phyloP scores from a whole-genome alignment of 2,797 vertebrate species.

The Hemibagrus guttatus region DNA sequence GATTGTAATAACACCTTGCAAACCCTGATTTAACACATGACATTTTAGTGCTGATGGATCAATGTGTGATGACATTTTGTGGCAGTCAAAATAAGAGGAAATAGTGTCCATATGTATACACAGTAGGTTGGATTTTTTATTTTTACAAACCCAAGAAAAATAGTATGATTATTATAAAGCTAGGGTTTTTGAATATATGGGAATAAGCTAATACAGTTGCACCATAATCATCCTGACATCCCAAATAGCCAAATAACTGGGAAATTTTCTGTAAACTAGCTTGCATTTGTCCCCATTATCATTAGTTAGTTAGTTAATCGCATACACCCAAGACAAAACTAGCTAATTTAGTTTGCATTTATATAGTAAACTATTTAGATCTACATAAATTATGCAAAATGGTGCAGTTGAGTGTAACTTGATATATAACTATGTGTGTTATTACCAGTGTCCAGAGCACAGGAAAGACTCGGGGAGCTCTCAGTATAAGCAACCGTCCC shows the following conservation, averaged over 20 bases:
- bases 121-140: background rate
- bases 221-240: background rate
- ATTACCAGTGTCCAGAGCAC: slow-evolving; percentile 94
- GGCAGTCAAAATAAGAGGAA: background rate
- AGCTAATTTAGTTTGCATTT: background rate
- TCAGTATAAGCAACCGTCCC: slow-evolving; percentile 86
- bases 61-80: slow-evolving; percentile 23
- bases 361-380: background rate
- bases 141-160: background rate
- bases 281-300: background rate
- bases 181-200: background rate
- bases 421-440: background rate
- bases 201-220: background rate
- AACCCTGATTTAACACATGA: slow-evolving; percentile 13
- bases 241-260: background rate
- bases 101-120: background rate
- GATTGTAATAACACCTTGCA: slow-evolving; percentile 1
- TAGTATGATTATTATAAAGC: background rate
- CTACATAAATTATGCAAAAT: background rate
- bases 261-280: background rate
- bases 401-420: background rate
- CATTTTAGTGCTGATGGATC: slow-evolving; percentile 32
- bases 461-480: slow-evolving; percentile 89
- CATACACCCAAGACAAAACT: background rate
- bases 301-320: no score